Conservation (phyloP, 2,797 vertebrate genomes). For the Odontamblyopus lacepedii region DNA sequence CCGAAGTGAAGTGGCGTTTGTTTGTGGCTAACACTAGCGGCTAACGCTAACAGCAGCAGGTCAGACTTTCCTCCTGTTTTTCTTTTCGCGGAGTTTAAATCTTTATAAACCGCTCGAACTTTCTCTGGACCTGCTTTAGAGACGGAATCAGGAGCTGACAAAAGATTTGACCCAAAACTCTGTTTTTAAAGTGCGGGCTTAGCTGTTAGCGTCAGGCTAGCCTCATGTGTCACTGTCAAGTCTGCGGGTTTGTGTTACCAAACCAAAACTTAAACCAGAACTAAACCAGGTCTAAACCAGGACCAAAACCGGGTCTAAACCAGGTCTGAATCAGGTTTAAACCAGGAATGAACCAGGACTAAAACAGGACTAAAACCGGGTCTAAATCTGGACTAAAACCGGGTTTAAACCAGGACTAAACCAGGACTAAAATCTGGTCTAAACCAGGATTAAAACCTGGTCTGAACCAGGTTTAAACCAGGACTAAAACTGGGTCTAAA, state of each 20-base stretch:
- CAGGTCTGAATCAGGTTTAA: neutral
- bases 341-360: neutral
- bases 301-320: neutral
- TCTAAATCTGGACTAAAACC: no score
- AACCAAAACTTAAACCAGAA: neutral
- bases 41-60: constrained; percentile 12
- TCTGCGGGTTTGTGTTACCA: neutral
- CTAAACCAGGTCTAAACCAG: neutral
- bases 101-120: neutral
- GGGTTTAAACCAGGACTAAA: neutral
- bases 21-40: constrained; percentile 8
- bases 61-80: neutral
- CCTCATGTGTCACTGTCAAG: neutral
- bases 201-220: constrained; percentile 1
- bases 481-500: no score
- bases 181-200: neutral
- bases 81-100: neutral
- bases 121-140: neutral
- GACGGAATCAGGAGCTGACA: neutral
- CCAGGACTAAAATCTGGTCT: neutral
- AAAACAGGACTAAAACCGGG: neutral
- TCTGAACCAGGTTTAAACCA: no score
- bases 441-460: neutral
- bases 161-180: neutral
- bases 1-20: neutral